A percentile compares a stretch with the other conserved stretches of the same genome.
Evolutionary conservation across 2,113 vertebrate genomes (phyloP).

Genomic region (Calonectris borealis): DNA sequence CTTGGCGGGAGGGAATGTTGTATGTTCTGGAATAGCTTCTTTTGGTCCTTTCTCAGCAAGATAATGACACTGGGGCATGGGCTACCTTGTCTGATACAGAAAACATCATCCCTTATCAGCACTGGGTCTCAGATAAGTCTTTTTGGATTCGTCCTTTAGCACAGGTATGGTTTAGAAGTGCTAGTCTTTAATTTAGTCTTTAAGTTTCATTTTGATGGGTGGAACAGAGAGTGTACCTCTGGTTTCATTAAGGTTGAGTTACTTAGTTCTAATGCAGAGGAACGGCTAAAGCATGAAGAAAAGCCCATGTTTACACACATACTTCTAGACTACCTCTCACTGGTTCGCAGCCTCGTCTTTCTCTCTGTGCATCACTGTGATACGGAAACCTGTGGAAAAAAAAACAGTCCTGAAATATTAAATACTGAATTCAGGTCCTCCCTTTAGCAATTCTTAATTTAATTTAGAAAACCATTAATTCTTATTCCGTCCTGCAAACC

Average conservation of each 20-base stretch:
- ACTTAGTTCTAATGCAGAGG: not conserved
- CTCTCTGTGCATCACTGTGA: not conserved
- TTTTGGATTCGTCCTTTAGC: not conserved
- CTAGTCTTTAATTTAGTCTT: not conserved
- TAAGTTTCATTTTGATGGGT: not conserved
- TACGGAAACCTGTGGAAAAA: rapidly evolving
- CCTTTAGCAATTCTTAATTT: not conserved
- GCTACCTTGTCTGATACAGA: not conserved
- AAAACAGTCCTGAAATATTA: not conserved
- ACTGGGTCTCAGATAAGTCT: not conserved
- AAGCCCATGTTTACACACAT: not conserved
- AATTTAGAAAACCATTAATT: not conserved
- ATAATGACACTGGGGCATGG: not conserved
- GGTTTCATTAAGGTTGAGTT: not conserved
- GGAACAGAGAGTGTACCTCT: not conserved
- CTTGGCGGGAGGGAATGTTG: no score
- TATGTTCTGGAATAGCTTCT: not conserved
- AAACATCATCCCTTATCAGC: not conserved
- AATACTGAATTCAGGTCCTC: not conserved
- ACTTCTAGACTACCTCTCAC: no score
- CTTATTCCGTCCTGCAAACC: not conserved
- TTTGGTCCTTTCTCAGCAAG: not conserved
- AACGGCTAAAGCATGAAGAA: not conserved
- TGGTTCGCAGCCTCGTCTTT: rapidly evolving
- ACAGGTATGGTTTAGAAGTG: not conserved